A percentile compares a stretch with the other conserved stretches of the same genome.
Evolutionary conservation across 2,888 invertebrate species (phyloP).

Genomic region (Seira musarum): DNA sequence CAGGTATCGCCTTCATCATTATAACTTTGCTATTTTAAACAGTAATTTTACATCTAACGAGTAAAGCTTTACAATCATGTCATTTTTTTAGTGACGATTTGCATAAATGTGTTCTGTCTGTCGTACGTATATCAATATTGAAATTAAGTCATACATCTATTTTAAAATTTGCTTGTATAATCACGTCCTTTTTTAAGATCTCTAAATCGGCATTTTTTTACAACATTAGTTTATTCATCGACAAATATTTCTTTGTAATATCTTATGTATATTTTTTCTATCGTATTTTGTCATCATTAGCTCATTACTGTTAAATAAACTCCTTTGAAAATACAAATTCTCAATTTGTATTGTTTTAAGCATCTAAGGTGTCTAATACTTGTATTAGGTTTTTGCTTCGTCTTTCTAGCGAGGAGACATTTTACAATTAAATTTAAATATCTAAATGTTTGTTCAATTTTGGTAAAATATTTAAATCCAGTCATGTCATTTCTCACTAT

Average conservation of each 20-base stretch:
- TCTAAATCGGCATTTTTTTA: no score
- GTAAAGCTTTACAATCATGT: no score
- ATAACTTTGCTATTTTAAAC: no score
- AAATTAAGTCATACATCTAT: no score
- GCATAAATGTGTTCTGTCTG: no score
- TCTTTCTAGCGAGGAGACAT: neutral
- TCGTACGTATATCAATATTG: no score
- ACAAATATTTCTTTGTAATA: neutral
- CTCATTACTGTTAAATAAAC: neutral
- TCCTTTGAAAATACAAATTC: neutral
- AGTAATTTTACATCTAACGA: no score
- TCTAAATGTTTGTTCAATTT: neutral
- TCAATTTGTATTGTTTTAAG: neutral
- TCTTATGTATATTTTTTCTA: neutral
- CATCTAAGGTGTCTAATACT: neutral
- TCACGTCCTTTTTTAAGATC: no score
- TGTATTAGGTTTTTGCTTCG: neutral
- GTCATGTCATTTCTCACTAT: conserved; percentile 45
- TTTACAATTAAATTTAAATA: no score
- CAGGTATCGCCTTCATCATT: neutral
- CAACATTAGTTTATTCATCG: no score
- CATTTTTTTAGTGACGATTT: no score
- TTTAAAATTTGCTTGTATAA: no score
- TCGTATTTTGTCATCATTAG: neutral
- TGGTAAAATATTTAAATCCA: conserved; percentile 22